Evolutionary conservation across 2,797 vertebrate species (phyloP).

Genomic region (Sebastes trivittatus): DNA sequence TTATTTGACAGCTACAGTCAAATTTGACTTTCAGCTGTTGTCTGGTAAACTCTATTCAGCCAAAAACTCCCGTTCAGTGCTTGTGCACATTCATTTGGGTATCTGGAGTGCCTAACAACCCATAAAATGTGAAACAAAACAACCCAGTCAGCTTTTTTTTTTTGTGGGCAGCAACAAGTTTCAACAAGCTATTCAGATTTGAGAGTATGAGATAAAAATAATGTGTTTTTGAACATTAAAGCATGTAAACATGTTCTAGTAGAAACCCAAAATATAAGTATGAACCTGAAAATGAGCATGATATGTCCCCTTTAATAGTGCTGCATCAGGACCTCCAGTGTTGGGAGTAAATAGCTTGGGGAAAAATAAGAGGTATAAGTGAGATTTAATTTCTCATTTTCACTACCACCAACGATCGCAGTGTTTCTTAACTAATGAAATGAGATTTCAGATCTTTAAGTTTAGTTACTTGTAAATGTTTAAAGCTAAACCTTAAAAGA

Average conservation of each 20-base stretch:
- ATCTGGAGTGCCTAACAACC: too few relatives aligned
- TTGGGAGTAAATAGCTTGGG: neutral
- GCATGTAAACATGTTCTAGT: neutral
- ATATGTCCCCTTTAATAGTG: neutral
- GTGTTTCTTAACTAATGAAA: neutral
- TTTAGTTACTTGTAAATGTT: neutral
- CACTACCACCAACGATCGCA: neutral
- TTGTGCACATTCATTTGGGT: too few relatives aligned
- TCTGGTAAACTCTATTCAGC: neutral
- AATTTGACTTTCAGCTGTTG: neutral
- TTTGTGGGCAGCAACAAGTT: too few relatives aligned
- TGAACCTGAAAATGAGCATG: neutral
- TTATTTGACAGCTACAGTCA: neutral
- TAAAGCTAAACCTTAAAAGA: neutral
- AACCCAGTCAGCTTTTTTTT: too few relatives aligned
- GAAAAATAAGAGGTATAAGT: too few relatives aligned
- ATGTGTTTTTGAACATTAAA: too few relatives aligned
- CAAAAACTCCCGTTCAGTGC: neutral
- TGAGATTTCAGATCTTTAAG: neutral
- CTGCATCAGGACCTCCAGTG: neutral
- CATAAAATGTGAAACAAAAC: too few relatives aligned
- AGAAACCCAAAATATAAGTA: neutral
- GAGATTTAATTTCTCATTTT: neutral
- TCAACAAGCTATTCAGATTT: too few relatives aligned
- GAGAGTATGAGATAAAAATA: too few relatives aligned